Evolutionary conservation across 2,888 invertebrate genomes (phyloP).

Genomic region (Trachelus stipa): DNA sequence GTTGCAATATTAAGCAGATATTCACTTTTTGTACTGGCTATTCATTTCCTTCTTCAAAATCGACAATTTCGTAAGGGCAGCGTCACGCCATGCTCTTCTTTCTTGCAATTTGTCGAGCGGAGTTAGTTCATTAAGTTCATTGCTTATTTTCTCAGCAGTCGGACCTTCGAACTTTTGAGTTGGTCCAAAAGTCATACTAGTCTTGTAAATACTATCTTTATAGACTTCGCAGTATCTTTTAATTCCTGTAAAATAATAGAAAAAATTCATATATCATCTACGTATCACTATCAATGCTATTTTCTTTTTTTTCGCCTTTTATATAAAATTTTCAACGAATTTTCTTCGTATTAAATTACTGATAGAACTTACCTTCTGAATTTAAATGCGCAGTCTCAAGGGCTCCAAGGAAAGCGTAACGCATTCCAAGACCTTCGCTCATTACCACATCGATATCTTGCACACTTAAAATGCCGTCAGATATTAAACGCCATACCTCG

Average conservation of each 20-base stretch:
- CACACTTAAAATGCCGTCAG: slow-evolving; percentile 85
- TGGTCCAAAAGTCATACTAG: slow-evolving; percentile 81
- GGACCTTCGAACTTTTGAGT: slow-evolving; percentile 80
- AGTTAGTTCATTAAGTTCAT: slow-evolving; percentile 79
- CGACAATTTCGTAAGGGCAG: slow-evolving; percentile 83
- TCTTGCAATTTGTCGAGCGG: slow-evolving; percentile 80
- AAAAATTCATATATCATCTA: not conserved
- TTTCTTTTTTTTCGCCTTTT: not conserved
- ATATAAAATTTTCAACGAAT: not conserved
- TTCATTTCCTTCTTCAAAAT: slow-evolving; percentile 81
- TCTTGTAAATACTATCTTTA: slow-evolving; percentile 71
- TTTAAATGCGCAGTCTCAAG: slow-evolving; percentile 95
- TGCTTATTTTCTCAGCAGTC: slow-evolving; percentile 75
- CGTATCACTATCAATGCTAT: not conserved
- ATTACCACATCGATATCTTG: slow-evolving; percentile 94
- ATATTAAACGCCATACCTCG: slow-evolving; percentile 90
- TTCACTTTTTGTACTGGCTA: slow-evolving; percentile 42
- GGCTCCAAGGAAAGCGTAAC: slow-evolving; percentile 96
- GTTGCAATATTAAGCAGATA: not conserved
- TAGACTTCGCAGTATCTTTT: slow-evolving; percentile 74
- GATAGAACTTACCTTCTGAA: slow-evolving; percentile 80
- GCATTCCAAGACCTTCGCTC: slow-evolving; percentile 92
- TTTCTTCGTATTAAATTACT: not conserved
- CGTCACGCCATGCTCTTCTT: slow-evolving; percentile 85
- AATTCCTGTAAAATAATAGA: slow-evolving; percentile 66